Evolutionary conservation across 1,140 invertebrate genomes (phyloP).

Genomic region (Euwallacea fornicatus): DNA sequence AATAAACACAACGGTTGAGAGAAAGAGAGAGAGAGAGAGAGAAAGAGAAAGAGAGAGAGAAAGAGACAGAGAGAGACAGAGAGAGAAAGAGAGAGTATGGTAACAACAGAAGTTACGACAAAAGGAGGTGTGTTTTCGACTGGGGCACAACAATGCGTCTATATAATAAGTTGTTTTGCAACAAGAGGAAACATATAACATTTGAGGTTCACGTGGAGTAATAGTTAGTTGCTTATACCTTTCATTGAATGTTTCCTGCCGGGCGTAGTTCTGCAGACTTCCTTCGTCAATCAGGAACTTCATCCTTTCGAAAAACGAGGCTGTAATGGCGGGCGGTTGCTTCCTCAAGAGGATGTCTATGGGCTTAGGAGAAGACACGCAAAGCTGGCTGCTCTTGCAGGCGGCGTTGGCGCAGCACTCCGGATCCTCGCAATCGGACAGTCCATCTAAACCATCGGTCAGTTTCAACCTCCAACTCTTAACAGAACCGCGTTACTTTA

Average conservation of each 20-base stretch:
- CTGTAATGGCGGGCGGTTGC: slow-evolving; percentile 92
- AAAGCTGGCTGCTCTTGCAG: slow-evolving; percentile 85
- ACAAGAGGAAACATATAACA: slow-evolving; percentile 3
- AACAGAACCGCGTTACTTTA: slow-evolving; percentile 51
- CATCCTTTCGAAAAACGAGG: slow-evolving; percentile 97
- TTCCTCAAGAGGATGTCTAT: slow-evolving; percentile 91
- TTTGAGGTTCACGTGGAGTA: not conserved
- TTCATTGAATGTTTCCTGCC: slow-evolving; percentile 93
- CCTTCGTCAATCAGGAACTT: slow-evolving; percentile 97
- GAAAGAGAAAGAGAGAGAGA: slow-evolving; percentile 23
- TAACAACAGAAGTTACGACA: slow-evolving; percentile 43
- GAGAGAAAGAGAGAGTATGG: slow-evolving; percentile 15
- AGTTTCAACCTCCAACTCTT: not conserved
- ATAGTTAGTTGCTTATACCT: slow-evolving; percentile 65
- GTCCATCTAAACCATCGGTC: slow-evolving; percentile 72
- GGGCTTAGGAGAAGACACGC: slow-evolving; percentile 89
- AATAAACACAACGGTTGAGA: slow-evolving; percentile 7
- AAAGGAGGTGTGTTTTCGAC: slow-evolving; percentile 50
- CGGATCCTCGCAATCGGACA: slow-evolving; percentile 95
- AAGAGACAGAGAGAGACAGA: slow-evolving; percentile 24
- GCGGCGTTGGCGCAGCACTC: slow-evolving; percentile 87
- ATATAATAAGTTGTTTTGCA: slow-evolving; percentile 40
- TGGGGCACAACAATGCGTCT: slow-evolving; percentile 81
- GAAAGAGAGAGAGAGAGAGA: slow-evolving; percentile 25
- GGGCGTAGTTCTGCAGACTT: slow-evolving; percentile 94